These are phyloP conservation scores for Doris montereyensis DNA, from an alignment of 2,888 invertebrate genomes.

Conservation along the genomic window DNA sequence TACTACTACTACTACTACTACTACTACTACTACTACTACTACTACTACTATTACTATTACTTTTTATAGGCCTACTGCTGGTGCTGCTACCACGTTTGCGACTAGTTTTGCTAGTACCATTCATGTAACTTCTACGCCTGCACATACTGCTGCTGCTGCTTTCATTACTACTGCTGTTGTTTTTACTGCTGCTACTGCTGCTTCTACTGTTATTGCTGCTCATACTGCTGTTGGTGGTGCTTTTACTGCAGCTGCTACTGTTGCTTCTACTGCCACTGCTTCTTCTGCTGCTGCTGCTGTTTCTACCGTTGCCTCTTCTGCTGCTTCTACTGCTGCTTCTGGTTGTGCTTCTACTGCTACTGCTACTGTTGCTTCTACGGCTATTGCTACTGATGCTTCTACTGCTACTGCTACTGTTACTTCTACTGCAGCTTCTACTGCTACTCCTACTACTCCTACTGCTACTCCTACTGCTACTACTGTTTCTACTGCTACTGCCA, in stretches of 20 bases:
- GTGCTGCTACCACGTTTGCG: not conserved
- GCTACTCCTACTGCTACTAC: slow-evolving; percentile 12
- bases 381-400: slow-evolving; percentile 8
- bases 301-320: not conserved
- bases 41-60: not conserved
- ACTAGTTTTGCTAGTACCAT: not conserved
- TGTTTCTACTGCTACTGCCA: not conserved
- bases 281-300: not conserved
- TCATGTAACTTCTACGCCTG: not conserved
- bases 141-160: not conserved
- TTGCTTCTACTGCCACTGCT: slow-evolving; percentile 12
- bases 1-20: slow-evolving; percentile 16
- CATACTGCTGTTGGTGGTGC: not conserved
- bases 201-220: slow-evolving; percentile 9
- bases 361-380: slow-evolving; percentile 5
- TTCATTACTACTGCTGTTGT: not conserved
- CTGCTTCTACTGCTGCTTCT: not conserved
- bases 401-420: slow-evolving; percentile 16
- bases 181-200: slow-evolving; percentile 12
- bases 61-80: not conserved
- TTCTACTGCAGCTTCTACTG: not conserved
- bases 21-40: slow-evolving; percentile 2
- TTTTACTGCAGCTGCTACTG: slow-evolving; percentile 1
- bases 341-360: slow-evolving; percentile 5
- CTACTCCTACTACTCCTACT: slow-evolving; percentile 1